Conservation (phyloP, 2,113 vertebrate genomes). For the Equus quagga region DNA sequence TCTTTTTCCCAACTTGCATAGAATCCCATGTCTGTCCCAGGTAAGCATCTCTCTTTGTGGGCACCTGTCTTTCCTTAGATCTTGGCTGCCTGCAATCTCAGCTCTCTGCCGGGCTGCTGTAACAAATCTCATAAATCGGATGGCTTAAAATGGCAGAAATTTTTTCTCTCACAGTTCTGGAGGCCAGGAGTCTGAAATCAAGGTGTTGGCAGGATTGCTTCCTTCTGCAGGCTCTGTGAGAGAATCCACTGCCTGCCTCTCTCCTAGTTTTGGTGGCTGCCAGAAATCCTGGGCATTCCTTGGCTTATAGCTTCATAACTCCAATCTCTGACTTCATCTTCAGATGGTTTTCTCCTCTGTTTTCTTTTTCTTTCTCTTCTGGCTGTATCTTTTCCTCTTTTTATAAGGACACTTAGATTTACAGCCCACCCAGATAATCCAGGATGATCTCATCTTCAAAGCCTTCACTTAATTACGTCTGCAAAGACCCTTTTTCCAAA, state of each 20-base stretch:
- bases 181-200: not conserved
- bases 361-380: not conserved
- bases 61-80: not conserved
- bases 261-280: not conserved
- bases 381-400: not conserved
- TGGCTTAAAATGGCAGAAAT: not conserved
- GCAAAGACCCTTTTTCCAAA: not conserved
- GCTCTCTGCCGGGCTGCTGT: not conserved
- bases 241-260: not conserved
- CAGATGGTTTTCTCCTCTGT: not conserved
- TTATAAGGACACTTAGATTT: not conserved
- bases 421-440: not conserved
- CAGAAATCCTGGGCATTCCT: not conserved
- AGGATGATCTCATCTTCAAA: not conserved
- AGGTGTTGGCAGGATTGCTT: not conserved
- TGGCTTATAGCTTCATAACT: not conserved
- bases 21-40: not conserved
- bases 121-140: not conserved
- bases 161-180: not conserved
- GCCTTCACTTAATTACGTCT: not conserved
- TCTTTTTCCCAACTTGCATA: not conserved
- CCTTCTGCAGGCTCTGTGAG: not conserved
- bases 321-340: not conserved
- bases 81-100: not conserved
- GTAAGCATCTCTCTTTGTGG: not conserved